A percentile compares a stretch with the other conserved stretches of the same genome.
Evolutionary conservation across 2,888 invertebrate genomes (phyloP).

Genomic region (Lucinisca nassula): DNA sequence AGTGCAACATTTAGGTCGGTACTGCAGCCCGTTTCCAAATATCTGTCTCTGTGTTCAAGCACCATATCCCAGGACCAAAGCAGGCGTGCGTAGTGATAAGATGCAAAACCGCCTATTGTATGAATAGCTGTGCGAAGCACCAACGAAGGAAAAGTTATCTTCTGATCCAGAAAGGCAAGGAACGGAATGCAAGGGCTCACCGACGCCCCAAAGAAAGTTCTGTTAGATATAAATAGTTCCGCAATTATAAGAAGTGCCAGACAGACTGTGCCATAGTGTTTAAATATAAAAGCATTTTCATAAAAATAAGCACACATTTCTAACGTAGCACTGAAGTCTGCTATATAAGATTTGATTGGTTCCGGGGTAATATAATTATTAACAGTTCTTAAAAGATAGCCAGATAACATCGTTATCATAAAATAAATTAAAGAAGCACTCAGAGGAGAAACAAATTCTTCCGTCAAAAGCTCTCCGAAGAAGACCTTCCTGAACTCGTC

Average conservation of each 20-base stretch:
- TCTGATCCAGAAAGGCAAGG: slow-evolving; percentile 58
- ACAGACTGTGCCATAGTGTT: slow-evolving; percentile 75
- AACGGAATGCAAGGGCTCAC: slow-evolving; percentile 79
- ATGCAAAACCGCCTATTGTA: slow-evolving; percentile 76
- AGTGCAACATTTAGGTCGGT: slow-evolving; percentile 77
- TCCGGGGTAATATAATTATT: slow-evolving; percentile 57
- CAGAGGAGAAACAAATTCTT: slow-evolving; percentile 74
- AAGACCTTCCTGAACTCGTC: background rate
- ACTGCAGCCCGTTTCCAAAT: slow-evolving; percentile 68
- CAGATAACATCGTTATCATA: slow-evolving; percentile 69
- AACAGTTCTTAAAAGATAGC: slow-evolving; percentile 67
- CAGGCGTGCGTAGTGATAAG: slow-evolving; percentile 76
- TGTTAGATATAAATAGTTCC: slow-evolving; percentile 73
- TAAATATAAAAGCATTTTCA: slow-evolving; percentile 79
- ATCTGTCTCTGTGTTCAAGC: slow-evolving; percentile 77
- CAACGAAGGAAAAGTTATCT: slow-evolving; percentile 62
- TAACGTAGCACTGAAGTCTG: slow-evolving; percentile 78
- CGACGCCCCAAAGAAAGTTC: slow-evolving; percentile 76
- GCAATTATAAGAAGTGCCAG: slow-evolving; percentile 72
- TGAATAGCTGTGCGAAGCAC: slow-evolving; percentile 69
- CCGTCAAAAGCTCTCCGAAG: slow-evolving; percentile 33
- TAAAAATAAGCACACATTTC: slow-evolving; percentile 81
- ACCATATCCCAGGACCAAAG: slow-evolving; percentile 80
- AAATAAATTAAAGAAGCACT: slow-evolving; percentile 76
- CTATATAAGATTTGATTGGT: slow-evolving; percentile 57